Base-by-base conservation (phyloP, 1,140 invertebrate species). In the Euura lappo region DNA sequence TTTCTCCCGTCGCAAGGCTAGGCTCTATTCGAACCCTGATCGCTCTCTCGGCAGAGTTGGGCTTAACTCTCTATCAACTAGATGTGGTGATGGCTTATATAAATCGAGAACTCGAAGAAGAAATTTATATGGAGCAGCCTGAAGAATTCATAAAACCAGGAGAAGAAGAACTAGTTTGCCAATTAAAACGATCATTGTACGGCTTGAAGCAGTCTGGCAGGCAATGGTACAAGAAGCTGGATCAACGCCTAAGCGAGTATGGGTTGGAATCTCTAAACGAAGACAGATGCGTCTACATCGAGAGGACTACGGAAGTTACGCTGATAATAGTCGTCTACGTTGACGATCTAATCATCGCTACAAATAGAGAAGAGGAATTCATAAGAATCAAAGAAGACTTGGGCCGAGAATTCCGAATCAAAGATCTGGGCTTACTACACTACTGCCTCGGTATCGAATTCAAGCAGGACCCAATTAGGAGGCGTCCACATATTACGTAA, bases 141-240 rank as follows among this genome's bases (percentile, higher is more conserved):
- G 60, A 64, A 64, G 60, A 13, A 73, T 13, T 43, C 70, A 64
- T 28, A 70, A n/a, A 47, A 45, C 45, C 11, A 28, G 47, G 45
- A 28, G 43, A 65, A 4, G 42, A 73, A 70, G 43, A 64, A 44
- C 1, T 7, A 45, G 75, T 78, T 6, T 79, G 77, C 46, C 45
- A 46, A 42, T 44, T 77, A 6, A 71, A 69, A 45, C 77, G 75
- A 68, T 44, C 74, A 6, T n/a, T 83, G 0, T 85, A 83, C 69
- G 79, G 78, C 2, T 73, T 85, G 10, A 79, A 76, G 71, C 79
- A 82, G 71, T 77, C 80, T 6, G 76, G 77, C 28, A 42, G 75
- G 44, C 44, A 51, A 44, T 83, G 80, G 80, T 74, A 81, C 65
- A 68, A 73, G 10, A 77, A 70, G 43, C 70, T 79, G 13, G 70